phyloP scores from a whole-genome alignment of 2,888 invertebrate genomes.

The Cremastinae sp. region DNA sequence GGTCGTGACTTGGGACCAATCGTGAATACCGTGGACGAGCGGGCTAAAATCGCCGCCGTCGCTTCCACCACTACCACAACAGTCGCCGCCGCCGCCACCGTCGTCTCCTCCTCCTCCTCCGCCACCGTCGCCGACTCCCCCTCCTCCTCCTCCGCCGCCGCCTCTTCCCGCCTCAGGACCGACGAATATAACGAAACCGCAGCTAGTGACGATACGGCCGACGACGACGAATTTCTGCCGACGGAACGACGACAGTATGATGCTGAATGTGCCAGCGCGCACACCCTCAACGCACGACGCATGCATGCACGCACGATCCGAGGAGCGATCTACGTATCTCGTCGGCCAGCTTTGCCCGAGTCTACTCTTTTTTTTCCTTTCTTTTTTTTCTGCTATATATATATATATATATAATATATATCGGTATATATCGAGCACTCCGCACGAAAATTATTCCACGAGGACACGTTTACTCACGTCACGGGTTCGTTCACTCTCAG shows the following conservation, averaged over 20 bases:
- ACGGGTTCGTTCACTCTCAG: no score
- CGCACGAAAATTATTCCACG: no score
- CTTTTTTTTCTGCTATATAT: conserved; percentile 20
- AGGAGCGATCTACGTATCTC: conserved; percentile 51
- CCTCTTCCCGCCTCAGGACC: conserved; percentile 29
- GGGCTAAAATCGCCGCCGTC: conserved; percentile 58
- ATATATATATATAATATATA: no score
- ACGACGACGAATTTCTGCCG: conserved; percentile 35
- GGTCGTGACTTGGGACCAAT: conserved; percentile 75
- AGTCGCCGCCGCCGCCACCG: conserved; percentile 33
- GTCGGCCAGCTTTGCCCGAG: conserved; percentile 31
- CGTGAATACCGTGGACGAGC: conserved; percentile 75
- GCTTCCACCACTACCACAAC: conserved; percentile 45
- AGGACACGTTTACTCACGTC: background rate
- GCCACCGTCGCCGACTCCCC: conserved; percentile 43
- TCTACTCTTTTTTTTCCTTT: conserved; percentile 3
- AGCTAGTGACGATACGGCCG: conserved; percentile 37
- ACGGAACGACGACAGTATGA: conserved; percentile 53
- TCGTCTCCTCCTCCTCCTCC: conserved; percentile 48
- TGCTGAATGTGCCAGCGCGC: conserved; percentile 61
- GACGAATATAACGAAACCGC: conserved; percentile 47
- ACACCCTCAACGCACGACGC: conserved; percentile 62
- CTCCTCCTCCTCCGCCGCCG: conserved; percentile 47
- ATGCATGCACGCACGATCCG: conserved; percentile 59
- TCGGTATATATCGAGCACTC: no score